These are phyloP conservation scores for Spinibarbus caldwelli DNA, from an alignment of 2,797 vertebrate species.

Conservation along the genomic window DNA sequence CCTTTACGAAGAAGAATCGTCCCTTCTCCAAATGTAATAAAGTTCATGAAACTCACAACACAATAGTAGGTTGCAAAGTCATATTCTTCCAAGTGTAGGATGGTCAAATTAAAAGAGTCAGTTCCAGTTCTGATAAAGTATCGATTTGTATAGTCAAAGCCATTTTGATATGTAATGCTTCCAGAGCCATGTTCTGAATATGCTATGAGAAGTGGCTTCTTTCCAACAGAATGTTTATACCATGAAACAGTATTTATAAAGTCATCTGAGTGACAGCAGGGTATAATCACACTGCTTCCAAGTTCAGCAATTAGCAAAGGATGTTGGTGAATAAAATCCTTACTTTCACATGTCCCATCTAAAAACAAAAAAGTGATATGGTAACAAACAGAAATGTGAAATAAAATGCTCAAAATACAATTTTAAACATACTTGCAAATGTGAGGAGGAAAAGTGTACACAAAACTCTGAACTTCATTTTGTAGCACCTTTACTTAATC, in stretches of 20 bases:
- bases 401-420: neutral
- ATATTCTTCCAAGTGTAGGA: neutral
- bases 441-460: neutral
- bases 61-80: constrained; percentile 47
- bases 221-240: constrained; percentile 11
- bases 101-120: constrained; percentile 15
- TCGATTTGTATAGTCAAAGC: neutral
- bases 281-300: constrained; percentile 10
- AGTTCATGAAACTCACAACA: neutral
- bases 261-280: neutral
- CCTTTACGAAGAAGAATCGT: constrained; percentile 35
- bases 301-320: constrained; percentile 8
- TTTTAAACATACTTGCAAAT: neutral
- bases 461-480: neutral
- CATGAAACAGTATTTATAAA: constrained; percentile 1
- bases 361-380: neutral
- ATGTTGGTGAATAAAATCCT: neutral
- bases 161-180: neutral
- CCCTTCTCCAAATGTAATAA: constrained; percentile 11
- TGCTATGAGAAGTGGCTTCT: constrained; percentile 7
- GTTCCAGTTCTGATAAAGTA: neutral
- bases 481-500: neutral
- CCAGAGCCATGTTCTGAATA: neutral
- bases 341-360: neutral
- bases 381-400: neutral